Evolutionary conservation across 2,888 invertebrate species (phyloP), one percentile per base, ranked within the genome.

Genomic region (Hypercompe scribonia): DNA sequence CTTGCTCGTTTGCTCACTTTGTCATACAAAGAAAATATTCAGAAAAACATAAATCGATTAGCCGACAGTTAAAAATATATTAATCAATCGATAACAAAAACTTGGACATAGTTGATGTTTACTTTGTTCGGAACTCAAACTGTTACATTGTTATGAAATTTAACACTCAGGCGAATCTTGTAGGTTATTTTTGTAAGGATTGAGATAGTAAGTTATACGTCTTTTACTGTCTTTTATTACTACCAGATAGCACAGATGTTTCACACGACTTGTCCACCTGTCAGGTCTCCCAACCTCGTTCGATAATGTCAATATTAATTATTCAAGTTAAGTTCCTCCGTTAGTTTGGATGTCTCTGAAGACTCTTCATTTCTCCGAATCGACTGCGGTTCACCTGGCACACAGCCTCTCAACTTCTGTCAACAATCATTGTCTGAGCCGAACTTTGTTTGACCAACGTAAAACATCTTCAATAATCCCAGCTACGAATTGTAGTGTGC

Each of bases 391-490:
- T 84, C 82, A 84, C 77, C 76, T 80, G 80, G 73, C 72, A 78
- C 75, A 78, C 83, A 81, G 81, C 77, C 79, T 81, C 83, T 81
- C 77, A 64, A 82, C 83, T 82, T 85, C 85, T 84, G 85, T 86
- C 87, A 88, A 86, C 86, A 85, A 72, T 79, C 82, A 76, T 81
- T 84, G 81, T 84, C 79, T 69, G 82, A 79, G 78, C 82, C 79
- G 77, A 79, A 81, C 78, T 79, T 79, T 86, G 81, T 88, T 85
- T 88, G 82, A 78, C 68, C 76, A 84, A 79, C 84, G 83, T 82
- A 79, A 79, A 84, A 82, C 84, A 84, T 84, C 79, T 82, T 81
- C 75, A 80, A 65, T 63, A 42, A 72, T 65, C 73, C 67, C 39
- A 75, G 70, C 73, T 74, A 70, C 50, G 74, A 83, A 71, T 78